These are phyloP conservation scores for Miichthys miiuy DNA, from an alignment of 2,797 vertebrate species.

Conservation along the genomic window DNA sequence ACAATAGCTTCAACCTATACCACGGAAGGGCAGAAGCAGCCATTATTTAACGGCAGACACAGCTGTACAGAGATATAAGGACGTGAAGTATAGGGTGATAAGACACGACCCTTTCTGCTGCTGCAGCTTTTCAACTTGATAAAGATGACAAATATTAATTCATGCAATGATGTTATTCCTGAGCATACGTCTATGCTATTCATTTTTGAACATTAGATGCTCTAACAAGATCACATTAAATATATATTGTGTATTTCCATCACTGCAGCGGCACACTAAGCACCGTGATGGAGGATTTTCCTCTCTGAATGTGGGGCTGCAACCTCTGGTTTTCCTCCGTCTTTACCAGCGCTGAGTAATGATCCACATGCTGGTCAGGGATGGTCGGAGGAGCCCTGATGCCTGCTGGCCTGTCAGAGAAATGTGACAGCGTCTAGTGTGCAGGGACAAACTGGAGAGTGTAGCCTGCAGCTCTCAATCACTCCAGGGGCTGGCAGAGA, in stretches of 20 bases:
- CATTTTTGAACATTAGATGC: slow-evolving; percentile 16
- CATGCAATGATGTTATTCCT: slow-evolving; percentile 9
- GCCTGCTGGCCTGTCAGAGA: slow-evolving; percentile 82
- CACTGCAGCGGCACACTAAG: slow-evolving; percentile 3
- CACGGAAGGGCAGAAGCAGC: slow-evolving; percentile 18
- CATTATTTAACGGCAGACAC: slow-evolving; percentile 48
- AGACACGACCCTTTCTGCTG: slow-evolving; percentile 22
- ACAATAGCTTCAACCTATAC: slow-evolving; percentile 27
- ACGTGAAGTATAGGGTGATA: slow-evolving; percentile 41
- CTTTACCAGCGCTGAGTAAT: slow-evolving; percentile 63
- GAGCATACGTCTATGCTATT: not conserved
- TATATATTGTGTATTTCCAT: slow-evolving; percentile 40
- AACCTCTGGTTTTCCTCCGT: slow-evolving; percentile 43
- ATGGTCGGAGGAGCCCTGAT: slow-evolving; percentile 65
- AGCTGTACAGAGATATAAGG: slow-evolving; percentile 45
- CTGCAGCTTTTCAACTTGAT: slow-evolving; percentile 25
- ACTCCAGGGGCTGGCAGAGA: slow-evolving; percentile 71
- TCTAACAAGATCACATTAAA: slow-evolving; percentile 23
- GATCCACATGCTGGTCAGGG: slow-evolving; percentile 70
- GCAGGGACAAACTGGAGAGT: slow-evolving; percentile 75
- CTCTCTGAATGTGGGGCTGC: slow-evolving; percentile 12
- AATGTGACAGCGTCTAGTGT: slow-evolving; percentile 77
- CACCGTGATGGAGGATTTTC: slow-evolving; percentile 33
- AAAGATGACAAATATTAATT: slow-evolving; percentile 40
- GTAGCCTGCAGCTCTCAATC: slow-evolving; percentile 76